phyloP scores from a whole-genome alignment of 1,140 invertebrate genomes.

The Microplitis demolitor region DNA sequence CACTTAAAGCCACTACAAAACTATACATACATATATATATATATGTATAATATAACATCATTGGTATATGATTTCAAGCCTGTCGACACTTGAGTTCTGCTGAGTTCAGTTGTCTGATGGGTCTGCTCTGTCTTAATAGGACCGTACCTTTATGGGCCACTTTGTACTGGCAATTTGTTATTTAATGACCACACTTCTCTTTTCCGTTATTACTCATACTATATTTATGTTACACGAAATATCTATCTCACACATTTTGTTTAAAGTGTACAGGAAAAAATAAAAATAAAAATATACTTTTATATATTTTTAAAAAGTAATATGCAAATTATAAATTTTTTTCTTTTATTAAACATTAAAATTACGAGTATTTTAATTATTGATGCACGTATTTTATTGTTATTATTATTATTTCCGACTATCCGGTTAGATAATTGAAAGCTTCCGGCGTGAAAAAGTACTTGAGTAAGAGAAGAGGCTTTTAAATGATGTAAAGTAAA shows the following conservation, averaged over 20 bases:
- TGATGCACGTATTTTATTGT: not conserved
- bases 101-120: not conserved
- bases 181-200: conserved; percentile 38
- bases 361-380: no score
- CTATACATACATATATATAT: no score
- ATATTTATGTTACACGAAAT: no score
- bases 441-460: conserved; percentile 9
- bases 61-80: not conserved
- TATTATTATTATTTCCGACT: not conserved
- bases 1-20: not conserved
- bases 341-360: no score
- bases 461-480: not conserved
- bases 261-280: not conserved
- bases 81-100: conserved; percentile 13
- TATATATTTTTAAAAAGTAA: not conserved
- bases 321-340: not conserved
- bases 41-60: no score
- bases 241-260: no score
- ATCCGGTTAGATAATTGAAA: conserved; percentile 8
- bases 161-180: conserved; percentile 48
- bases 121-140: conserved; percentile 37
- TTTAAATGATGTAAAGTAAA: no score
- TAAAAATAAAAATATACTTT: not conserved
- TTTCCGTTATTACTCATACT: no score
- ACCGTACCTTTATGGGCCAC: conserved; percentile 41